Evolutionary conservation across 2,113 vertebrate genomes (phyloP).

Genomic region (Carlito syrichta): DNA sequence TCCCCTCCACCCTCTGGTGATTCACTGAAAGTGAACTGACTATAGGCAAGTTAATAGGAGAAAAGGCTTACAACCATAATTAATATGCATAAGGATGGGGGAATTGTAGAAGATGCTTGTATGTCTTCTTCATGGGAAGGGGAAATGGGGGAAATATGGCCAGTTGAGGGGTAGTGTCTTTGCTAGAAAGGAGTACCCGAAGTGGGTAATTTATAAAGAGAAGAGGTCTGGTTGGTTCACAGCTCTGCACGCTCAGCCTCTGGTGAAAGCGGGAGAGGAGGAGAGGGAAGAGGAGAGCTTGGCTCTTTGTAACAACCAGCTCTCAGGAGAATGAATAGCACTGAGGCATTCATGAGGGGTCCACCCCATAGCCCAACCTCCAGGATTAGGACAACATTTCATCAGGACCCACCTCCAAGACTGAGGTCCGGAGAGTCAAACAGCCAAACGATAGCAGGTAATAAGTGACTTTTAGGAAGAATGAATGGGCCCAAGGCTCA

Average conservation of each 20-base stretch:
- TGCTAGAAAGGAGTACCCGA: not conserved
- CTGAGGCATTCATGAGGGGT: not conserved
- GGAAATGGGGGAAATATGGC: not conserved
- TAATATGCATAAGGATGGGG: not conserved
- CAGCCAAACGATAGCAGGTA: not conserved
- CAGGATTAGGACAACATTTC: too few species aligned
- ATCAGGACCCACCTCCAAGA: not conserved
- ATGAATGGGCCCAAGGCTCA: not conserved
- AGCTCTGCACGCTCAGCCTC: not conserved
- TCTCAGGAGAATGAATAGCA: not conserved
- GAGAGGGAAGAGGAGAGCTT: not conserved
- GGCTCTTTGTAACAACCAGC: not conserved
- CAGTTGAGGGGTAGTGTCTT: not conserved
- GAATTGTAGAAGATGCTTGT: not conserved
- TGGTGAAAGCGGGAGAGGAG: not conserved
- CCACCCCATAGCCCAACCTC: not conserved
- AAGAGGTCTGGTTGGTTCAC: not conserved
- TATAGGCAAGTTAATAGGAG: not conserved
- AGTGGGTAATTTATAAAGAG: not conserved
- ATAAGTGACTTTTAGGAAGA: not conserved
- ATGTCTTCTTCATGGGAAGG: not conserved
- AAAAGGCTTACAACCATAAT: not conserved
- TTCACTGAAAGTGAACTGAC: not conserved
- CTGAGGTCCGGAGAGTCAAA: not conserved
- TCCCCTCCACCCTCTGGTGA: not conserved